A percentile compares a stretch with the other conserved stretches of the same genome.
Conservation (phyloP, 2,888 invertebrate genomes). For the Cosmopolites sordidus region DNA sequence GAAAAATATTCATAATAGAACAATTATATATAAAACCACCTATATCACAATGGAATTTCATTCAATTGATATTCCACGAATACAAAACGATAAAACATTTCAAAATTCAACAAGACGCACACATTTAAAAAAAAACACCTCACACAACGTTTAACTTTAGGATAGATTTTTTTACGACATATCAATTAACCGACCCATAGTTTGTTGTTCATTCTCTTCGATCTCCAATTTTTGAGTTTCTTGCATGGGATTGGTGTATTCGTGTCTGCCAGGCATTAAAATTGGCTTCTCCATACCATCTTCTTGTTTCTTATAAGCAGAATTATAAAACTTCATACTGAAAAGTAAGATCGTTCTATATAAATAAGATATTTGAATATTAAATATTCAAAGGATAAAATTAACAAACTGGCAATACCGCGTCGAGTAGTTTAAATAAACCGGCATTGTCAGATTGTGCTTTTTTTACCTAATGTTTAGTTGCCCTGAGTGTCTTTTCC, state of each 20-base stretch:
- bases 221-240: not conserved
- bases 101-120: too few relatives aligned
- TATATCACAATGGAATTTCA: too few relatives aligned
- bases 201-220: not conserved
- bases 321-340: slow-evolving; percentile 44
- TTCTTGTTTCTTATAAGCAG: slow-evolving; percentile 35
- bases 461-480: slow-evolving; percentile 33
- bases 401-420: too few relatives aligned
- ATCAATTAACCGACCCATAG: slow-evolving; percentile 2
- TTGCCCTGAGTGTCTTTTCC: slow-evolving; percentile 29
- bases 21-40: too few relatives aligned
- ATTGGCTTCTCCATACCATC: slow-evolving; percentile 34
- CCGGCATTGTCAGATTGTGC: not conserved
- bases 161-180: slow-evolving; percentile 1
- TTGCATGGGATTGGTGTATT: slow-evolving; percentile 40
- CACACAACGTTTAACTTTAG: not conserved
- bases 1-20: too few relatives aligned
- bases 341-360: slow-evolving; percentile 10
- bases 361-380: not conserved
- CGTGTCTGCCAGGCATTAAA: slow-evolving; percentile 42
- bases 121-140: not conserved
- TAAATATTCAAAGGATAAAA: too few relatives aligned
- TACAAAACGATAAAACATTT: too few relatives aligned
- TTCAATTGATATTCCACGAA: too few relatives aligned
- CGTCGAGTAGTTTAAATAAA: not conserved